A percentile compares a stretch with the other conserved stretches of the same genome.
Evolutionary conservation across 2,113 vertebrate species (phyloP).

Genomic region (Paedocypris sp.): DNA sequence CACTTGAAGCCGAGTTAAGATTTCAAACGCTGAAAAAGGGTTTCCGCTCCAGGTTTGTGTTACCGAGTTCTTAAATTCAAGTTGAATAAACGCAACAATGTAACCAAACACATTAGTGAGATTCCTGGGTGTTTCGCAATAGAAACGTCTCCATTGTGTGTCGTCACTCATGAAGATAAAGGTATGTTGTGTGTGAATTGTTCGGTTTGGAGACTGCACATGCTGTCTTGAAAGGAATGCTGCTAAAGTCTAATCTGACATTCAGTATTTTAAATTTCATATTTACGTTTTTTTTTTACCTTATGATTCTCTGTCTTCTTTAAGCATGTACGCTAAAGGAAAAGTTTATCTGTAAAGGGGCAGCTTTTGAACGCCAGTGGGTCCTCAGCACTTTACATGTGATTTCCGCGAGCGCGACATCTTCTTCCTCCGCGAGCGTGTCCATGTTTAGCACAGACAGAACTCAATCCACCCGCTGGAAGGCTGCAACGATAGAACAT

Average conservation of each 20-base stretch:
- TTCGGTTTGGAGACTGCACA: constrained; percentile 7
- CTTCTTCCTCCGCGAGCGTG: constrained; percentile 19
- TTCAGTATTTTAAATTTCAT: constrained; percentile 5
- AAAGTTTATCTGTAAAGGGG: background rate
- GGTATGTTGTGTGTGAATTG: background rate
- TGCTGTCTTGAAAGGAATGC: constrained; percentile 5
- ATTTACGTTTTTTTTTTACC: background rate
- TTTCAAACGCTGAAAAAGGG: constrained; percentile 63
- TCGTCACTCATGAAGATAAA: constrained; percentile 10
- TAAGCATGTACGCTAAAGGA: background rate
- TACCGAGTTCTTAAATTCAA: constrained; percentile 1
- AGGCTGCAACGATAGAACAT: constrained; percentile 29
- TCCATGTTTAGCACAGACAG: constrained; percentile 30
- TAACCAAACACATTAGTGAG: background rate
- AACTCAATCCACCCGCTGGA: background rate
- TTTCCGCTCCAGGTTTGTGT: constrained; percentile 34
- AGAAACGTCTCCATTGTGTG: background rate
- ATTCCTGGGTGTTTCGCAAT: background rate
- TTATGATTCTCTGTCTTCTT: background rate
- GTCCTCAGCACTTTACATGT: constrained; percentile 11
- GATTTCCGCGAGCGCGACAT: constrained; percentile 2
- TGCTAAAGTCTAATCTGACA: background rate
- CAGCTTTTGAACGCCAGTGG: background rate
- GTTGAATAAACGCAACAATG: background rate
- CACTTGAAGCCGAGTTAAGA: constrained; percentile 54